phyloP scores from a whole-genome alignment of 2,888 invertebrate species.

The Lepeophtheirus nordmannii region DNA sequence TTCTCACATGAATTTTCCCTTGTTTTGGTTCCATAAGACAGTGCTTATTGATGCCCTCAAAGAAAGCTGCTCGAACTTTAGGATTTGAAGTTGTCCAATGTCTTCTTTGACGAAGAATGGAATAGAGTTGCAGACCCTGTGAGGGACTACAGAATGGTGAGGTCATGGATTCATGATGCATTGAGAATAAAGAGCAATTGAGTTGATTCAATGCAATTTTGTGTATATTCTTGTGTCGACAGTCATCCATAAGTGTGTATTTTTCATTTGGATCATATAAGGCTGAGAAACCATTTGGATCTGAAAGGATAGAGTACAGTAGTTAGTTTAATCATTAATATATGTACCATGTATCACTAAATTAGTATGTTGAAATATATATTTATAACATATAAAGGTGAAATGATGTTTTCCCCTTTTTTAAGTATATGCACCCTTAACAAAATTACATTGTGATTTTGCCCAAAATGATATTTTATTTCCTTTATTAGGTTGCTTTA shows the following conservation, averaged over 20 bases:
- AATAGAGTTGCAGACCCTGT: neutral
- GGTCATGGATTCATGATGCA: neutral
- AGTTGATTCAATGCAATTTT: neutral
- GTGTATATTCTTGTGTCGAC: neutral
- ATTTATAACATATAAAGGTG: too few relatives aligned
- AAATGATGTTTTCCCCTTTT: too few relatives aligned
- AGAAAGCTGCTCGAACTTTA: neutral
- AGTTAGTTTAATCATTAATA: too few relatives aligned
- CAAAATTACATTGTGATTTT: too few relatives aligned
- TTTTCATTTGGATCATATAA: neutral
- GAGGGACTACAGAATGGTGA: neutral
- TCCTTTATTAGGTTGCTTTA: too few relatives aligned
- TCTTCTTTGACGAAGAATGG: neutral
- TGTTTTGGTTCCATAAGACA: neutral
- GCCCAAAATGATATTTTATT: too few relatives aligned
- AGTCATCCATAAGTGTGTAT: neutral
- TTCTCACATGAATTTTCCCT: neutral
- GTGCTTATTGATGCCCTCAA: neutral
- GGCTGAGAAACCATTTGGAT: neutral
- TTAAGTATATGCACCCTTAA: too few relatives aligned
- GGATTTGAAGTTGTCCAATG: neutral
- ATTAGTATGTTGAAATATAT: too few relatives aligned
- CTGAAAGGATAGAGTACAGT: too few relatives aligned
- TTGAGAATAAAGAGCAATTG: neutral
- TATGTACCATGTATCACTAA: too few relatives aligned